Evolutionary conservation across 2,797 vertebrate species (phyloP), one percentile per base, ranked within the genome.

Genomic region (Choloepus didactylus): DNA sequence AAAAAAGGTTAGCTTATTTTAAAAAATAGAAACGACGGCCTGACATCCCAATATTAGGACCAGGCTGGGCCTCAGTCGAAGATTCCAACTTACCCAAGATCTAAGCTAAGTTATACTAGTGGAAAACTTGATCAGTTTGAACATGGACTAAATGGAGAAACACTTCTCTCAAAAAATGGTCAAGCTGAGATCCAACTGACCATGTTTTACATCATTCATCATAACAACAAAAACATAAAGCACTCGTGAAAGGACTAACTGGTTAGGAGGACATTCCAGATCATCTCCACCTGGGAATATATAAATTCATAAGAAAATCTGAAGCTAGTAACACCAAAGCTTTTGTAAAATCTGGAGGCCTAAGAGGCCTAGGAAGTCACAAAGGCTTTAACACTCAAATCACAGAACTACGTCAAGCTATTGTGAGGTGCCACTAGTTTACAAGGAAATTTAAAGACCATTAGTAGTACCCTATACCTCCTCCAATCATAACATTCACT

Each of bases 271-370:
- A 89, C 2, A 14, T 76, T 51, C 46, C 66, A 75, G 38, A 91
- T 77, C 83, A 92, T 60, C 6, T 75, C 29, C 79, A 85, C 35
- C 21, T 66, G n/a, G 49, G 56, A 79, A 56, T 67, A 79, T 25
- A 81, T 38, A 95, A 88, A 75, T 91, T 93, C 21, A 46, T 56
- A 95, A 85, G 16, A 69, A 35, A 93, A 93, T 91, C 4, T 49
- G 51, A 87, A 27, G 60, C 31, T 9, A 49, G 18, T 85, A 87
- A 86, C 69, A 85, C n/a, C 35, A 49, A 90, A 85, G 54, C 4
- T 44, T 80, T n/a, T 72, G 38, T 89, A 86, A 81, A 86, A 89
- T 89, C 46, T 86, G 8, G 73, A 35, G 67, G 38, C 35, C 46
- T 62, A 76, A 49, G 9, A 91, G 27, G 31, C 46, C 92, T 81